Percentiles rank a stretch among this genome's conserved stretches.
Conservation (phyloP, 2,888 invertebrate genomes). For the Pyrochroa serraticornis region DNA sequence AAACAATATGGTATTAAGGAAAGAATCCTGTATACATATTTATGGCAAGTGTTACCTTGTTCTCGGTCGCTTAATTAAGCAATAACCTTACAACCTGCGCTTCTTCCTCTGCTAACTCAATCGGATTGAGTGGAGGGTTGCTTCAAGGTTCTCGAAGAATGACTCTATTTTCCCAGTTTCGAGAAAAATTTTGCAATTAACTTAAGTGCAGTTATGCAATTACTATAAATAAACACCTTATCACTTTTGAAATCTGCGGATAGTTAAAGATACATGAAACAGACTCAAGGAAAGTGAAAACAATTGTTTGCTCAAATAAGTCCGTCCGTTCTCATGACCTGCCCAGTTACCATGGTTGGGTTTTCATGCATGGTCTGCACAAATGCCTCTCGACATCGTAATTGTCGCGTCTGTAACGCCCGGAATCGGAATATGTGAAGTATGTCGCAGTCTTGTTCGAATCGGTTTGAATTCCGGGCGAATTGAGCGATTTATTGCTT, state of each 20-base stretch:
- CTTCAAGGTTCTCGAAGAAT: too few species aligned
- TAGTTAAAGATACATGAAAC: constrained; percentile 49
- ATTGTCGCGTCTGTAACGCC: constrained; percentile 11
- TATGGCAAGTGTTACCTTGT: too few species aligned
- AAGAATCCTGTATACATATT: too few species aligned
- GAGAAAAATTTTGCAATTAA: constrained; percentile 3
- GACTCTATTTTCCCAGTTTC: background rate
- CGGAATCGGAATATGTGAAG: constrained; percentile 24
- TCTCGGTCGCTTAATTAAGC: too few species aligned
- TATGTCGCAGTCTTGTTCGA: constrained; percentile 19
- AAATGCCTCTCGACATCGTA: constrained; percentile 26
- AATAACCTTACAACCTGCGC: too few species aligned
- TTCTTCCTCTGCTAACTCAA: too few species aligned
- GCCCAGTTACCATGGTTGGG: constrained; percentile 32
- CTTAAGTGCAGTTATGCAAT: constrained; percentile 37
- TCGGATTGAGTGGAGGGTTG: too few species aligned
- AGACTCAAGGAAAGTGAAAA: constrained; percentile 57
- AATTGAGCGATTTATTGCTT: background rate
- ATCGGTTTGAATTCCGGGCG: background rate
- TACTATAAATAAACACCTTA: constrained; percentile 41
- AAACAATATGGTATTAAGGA: background rate
- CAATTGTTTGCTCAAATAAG: constrained; percentile 51
- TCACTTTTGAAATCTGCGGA: constrained; percentile 44
- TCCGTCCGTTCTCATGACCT: constrained; percentile 36
- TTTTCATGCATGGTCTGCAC: constrained; percentile 46